Conservation (phyloP, 2,113 vertebrate genomes). For the Psittacus erithacus region DNA sequence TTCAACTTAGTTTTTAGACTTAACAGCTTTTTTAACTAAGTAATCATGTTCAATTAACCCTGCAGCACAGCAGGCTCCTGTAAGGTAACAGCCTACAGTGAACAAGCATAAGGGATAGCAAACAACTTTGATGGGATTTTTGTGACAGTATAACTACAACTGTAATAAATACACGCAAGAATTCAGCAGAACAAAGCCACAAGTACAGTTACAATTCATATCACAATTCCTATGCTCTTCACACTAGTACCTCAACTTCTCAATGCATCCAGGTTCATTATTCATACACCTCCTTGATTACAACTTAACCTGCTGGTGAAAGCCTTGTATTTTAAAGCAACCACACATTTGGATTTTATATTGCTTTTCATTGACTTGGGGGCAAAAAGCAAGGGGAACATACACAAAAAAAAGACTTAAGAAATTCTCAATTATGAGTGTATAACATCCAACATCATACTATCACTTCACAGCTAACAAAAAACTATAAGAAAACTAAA, state of each 20-base stretch:
- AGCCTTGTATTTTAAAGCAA: background rate
- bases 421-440: background rate
- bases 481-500: background rate
- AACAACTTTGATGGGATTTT: background rate
- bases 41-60: background rate
- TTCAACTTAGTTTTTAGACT: background rate
- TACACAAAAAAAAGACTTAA: background rate
- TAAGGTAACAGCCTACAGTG: background rate
- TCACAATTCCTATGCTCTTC: background rate
- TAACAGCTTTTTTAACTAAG: background rate
- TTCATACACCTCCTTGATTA: background rate
- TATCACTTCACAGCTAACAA: background rate
- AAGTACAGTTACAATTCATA: background rate
- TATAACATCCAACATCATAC: accelerated
- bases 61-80: background rate
- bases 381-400: background rate
- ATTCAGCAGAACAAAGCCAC: background rate
- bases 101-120: background rate
- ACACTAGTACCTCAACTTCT: background rate
- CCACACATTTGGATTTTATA: background rate
- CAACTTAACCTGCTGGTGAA: background rate
- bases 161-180: background rate
- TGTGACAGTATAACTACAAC: background rate
- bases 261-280: background rate
- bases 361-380: background rate